Conservation (phyloP, 1,140 invertebrate species). For the Acromyrmex charruanus region DNA sequence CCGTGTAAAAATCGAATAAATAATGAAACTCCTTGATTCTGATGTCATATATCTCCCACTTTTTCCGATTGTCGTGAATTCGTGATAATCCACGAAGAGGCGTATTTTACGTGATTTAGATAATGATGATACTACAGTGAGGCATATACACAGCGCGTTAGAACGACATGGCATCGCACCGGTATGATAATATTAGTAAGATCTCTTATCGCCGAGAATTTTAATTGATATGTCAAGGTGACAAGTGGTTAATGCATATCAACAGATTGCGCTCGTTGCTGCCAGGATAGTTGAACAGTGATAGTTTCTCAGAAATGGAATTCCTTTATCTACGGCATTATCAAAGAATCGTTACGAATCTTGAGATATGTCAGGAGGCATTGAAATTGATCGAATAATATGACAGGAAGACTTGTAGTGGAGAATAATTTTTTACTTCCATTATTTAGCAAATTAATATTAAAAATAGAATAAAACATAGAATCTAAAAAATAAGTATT, state of each 20-base stretch:
- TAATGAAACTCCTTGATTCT: background rate
- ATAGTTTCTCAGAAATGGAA: slow-evolving; percentile 25
- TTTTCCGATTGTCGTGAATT: background rate
- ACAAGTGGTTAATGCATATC: slow-evolving; percentile 70
- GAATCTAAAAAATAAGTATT: background rate
- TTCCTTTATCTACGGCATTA: slow-evolving; percentile 52
- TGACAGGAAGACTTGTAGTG: background rate
- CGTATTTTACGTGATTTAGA: slow-evolving; percentile 54
- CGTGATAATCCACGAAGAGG: background rate
- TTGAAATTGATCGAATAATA: slow-evolving; percentile 8
- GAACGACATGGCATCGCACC: slow-evolving; percentile 28
- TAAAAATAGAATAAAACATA: background rate
- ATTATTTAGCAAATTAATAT: background rate
- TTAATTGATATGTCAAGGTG: slow-evolving; percentile 72
- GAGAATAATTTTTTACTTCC: background rate
- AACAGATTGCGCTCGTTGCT: background rate
- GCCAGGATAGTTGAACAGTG: background rate
- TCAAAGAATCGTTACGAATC: slow-evolving; percentile 26
- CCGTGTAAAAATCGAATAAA: background rate
- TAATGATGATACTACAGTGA: slow-evolving; percentile 41
- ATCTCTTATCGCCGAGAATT: slow-evolving; percentile 64
- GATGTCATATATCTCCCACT: background rate
- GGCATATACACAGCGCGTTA: slow-evolving; percentile 12
- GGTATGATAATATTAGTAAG: slow-evolving; percentile 66
- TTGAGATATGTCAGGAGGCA: background rate